Conservation (phyloP, 1,140 invertebrate genomes). For the Oppia nitens region DNA sequence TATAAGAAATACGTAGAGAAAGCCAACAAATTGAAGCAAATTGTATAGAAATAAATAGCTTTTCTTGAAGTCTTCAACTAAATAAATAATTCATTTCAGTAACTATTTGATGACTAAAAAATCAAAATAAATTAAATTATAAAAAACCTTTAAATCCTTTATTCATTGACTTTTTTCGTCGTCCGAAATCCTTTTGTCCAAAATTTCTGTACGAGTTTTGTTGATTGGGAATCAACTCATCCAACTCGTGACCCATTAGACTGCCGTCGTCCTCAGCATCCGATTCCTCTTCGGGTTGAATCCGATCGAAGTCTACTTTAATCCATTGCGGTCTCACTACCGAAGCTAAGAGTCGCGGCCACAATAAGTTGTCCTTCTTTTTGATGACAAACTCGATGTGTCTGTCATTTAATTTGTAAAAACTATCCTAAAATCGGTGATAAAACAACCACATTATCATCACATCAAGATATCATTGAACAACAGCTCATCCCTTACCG, state of each 20-base stretch:
- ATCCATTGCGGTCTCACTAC: slow-evolving; percentile 71
- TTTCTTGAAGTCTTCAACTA: slow-evolving; percentile 48
- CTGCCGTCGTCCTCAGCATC: slow-evolving; percentile 45
- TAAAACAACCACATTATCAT: slow-evolving; percentile 8
- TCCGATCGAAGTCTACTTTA: slow-evolving; percentile 75
- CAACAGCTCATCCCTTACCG: slow-evolving; percentile 33
- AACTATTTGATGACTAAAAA: neutral
- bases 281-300: slow-evolving; percentile 40
- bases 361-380: slow-evolving; percentile 51
- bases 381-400: slow-evolving; percentile 55
- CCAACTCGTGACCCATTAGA: slow-evolving; percentile 37
- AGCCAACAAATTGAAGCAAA: slow-evolving; percentile 74
- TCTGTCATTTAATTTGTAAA: slow-evolving; percentile 46
- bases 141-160: neutral
- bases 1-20: slow-evolving; percentile 53
- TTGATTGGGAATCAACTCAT: slow-evolving; percentile 39
- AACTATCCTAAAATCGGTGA: slow-evolving; percentile 27
- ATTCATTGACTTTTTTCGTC: slow-evolving; percentile 46
- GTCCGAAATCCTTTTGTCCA: slow-evolving; percentile 55
- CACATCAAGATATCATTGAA: slow-evolving; percentile 15
- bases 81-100: slow-evolving; percentile 8
- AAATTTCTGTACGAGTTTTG: slow-evolving; percentile 29
- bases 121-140: neutral
- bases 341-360: slow-evolving; percentile 58
- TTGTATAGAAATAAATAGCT: slow-evolving; percentile 79